Percentiles rank a stretch among this genome's conserved stretches.
Conservation (phyloP, 2,888 invertebrate species). For the Temnothorax rugatulus region DNA sequence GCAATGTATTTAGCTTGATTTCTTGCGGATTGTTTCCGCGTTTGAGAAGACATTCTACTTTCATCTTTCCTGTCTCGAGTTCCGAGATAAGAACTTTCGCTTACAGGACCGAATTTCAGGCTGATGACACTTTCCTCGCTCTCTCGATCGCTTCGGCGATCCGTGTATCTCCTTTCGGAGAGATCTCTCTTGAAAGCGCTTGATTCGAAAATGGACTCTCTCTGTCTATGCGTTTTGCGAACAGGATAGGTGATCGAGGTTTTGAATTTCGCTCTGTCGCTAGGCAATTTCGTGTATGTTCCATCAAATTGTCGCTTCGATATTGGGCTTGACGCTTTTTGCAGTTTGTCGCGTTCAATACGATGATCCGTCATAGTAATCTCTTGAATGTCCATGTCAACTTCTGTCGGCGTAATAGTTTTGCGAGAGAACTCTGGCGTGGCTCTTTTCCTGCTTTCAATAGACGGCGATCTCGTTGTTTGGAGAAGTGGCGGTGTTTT, state of each 20-base stretch:
- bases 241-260: constrained; percentile 54
- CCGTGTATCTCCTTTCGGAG: not conserved
- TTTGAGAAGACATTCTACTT: not conserved
- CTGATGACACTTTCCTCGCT: not conserved
- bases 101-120: constrained; percentile 1
- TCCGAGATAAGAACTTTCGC: not conserved
- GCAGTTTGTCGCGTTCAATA: constrained; percentile 43
- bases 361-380: constrained; percentile 69
- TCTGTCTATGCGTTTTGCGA: constrained; percentile 42
- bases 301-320: constrained; percentile 21
- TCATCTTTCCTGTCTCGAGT: not conserved
- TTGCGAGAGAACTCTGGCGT: constrained; percentile 34
- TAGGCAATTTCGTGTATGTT: constrained; percentile 56
- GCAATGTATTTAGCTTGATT: not conserved
- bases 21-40: not conserved
- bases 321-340: constrained; percentile 39
- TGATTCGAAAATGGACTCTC: constrained; percentile 51
- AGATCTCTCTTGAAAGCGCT: constrained; percentile 29
- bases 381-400: constrained; percentile 66
- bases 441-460: constrained; percentile 27
- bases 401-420: constrained; percentile 53
- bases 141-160: not conserved
- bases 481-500: not conserved
- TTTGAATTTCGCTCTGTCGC: not conserved
- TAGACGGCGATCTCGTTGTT: constrained; percentile 16